phyloP scores from a whole-genome alignment of 2,888 invertebrate genomes.

The Mactromeris polynyma region DNA sequence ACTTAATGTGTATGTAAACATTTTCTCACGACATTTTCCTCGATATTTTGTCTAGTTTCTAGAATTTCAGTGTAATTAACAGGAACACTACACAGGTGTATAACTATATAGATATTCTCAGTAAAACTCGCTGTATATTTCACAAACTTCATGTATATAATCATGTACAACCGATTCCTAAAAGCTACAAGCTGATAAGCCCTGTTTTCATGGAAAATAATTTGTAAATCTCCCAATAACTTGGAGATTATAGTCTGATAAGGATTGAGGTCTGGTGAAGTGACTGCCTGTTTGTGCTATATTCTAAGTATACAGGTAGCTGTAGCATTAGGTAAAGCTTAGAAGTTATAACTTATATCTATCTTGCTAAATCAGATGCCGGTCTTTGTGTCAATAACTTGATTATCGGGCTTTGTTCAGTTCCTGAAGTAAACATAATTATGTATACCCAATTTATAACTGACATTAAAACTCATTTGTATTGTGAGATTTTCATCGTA shows the following conservation, averaged over 20 bases:
- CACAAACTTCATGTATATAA: constrained; percentile 32
- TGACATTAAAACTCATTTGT: too few relatives aligned
- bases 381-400: background rate
- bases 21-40: background rate
- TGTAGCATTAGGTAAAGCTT: background rate
- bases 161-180: constrained; percentile 19
- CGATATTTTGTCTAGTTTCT: background rate
- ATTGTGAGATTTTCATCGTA: too few relatives aligned
- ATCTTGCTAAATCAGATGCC: background rate
- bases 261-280: constrained; percentile 13
- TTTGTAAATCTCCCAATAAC: constrained; percentile 60
- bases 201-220: constrained; percentile 56
- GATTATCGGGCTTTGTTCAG: too few relatives aligned
- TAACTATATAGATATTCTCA: background rate
- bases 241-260: constrained; percentile 39
- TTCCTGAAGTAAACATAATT: too few relatives aligned
- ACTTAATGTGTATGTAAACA: background rate
- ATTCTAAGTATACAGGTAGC: constrained; percentile 16
- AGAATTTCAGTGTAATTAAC: background rate
- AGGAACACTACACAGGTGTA: background rate
- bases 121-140: background rate
- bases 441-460: too few relatives aligned
- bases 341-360: background rate
- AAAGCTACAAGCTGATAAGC: constrained; percentile 44
- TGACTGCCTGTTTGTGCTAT: background rate